Conservation (phyloP, 1,140 invertebrate species). For the Metopolophium dirhodum region DNA sequence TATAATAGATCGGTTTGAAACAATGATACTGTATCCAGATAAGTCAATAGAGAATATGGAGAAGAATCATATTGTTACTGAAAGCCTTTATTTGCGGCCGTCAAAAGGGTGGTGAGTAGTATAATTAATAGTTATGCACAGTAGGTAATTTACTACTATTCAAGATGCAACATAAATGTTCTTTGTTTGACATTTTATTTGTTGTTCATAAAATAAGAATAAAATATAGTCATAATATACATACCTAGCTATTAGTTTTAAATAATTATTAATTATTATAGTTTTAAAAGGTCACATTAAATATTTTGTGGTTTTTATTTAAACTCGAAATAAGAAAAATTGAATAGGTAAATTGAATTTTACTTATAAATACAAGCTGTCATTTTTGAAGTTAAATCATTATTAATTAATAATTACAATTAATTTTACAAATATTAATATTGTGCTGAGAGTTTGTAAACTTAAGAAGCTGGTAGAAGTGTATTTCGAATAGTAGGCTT, state of each 20-base stretch:
- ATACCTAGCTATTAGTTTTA: neutral
- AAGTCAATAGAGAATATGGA: conserved; percentile 36
- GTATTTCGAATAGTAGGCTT: neutral
- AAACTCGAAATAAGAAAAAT: neutral
- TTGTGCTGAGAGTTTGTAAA: neutral
- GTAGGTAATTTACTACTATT: neutral
- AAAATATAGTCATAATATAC: neutral
- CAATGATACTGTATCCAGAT: conserved; percentile 41
- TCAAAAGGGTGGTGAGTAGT: conserved; percentile 47
- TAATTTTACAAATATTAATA: neutral
- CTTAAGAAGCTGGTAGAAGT: neutral
- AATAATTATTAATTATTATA: neutral
- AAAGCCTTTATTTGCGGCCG: conserved; percentile 42
- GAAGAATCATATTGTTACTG: conserved; percentile 12
- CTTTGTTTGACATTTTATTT: neutral
- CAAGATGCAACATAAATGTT: neutral
- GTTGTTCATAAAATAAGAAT: too few species aligned
- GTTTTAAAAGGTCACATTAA: neutral
- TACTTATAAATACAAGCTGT: too few species aligned
- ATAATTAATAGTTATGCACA: too few species aligned
- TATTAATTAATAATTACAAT: neutral
- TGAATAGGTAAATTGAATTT: too few species aligned
- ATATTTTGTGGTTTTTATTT: neutral
- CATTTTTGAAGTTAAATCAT: neutral
- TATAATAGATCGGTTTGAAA: conserved; percentile 37